Evolutionary conservation across 1,140 invertebrate genomes (phyloP), one percentile per base, ranked within the genome.

Genomic region (Pemphigus obesinymphae): DNA sequence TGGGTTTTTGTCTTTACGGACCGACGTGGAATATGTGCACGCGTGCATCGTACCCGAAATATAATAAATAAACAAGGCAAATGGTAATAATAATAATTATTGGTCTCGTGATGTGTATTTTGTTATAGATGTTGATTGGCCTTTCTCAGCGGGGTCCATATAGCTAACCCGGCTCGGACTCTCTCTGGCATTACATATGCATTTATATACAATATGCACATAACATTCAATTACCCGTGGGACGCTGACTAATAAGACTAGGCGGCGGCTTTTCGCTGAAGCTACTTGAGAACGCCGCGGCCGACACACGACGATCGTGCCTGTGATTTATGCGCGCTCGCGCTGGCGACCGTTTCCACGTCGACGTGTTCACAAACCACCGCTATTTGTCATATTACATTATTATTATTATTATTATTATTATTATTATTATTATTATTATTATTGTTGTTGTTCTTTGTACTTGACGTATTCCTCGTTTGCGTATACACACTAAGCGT

Each of bases 1-100:
- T 80, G 76, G 76, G 76, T 80, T 80, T 73, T 80, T 80, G 76
- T 80, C 37, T 80, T 80, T 58, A 78, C 23, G 13, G 37, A 23
- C 73, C 55, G 15, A 34, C 55, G 6, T 31, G 8, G 13, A 50
- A 48, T n/a, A 31, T 23, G 45, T 43, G 50, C 50, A 58, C 31
- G 31, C 50, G 50, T 50, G 20, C n/a, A n/a, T n/a, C 20, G 72
- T 53, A 23, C 73, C 34, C 73, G 50, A 75, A 75, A 75, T 50
- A 43, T 43, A 63, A 80, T 55, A 78, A 53, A 78, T 58, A 78
- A 53, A 78, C 73, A 73, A 73, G 43, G 26, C 8, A 15, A 73
- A 73, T 26, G 43, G 26, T 78, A 58, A 37, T 37, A 58, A 58
- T 43, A 23, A 26, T 72, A 43, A 78, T 78, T 78, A 78, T 78